phyloP scores from a whole-genome alignment of 1,140 invertebrate species.

The Heliconius himera region DNA sequence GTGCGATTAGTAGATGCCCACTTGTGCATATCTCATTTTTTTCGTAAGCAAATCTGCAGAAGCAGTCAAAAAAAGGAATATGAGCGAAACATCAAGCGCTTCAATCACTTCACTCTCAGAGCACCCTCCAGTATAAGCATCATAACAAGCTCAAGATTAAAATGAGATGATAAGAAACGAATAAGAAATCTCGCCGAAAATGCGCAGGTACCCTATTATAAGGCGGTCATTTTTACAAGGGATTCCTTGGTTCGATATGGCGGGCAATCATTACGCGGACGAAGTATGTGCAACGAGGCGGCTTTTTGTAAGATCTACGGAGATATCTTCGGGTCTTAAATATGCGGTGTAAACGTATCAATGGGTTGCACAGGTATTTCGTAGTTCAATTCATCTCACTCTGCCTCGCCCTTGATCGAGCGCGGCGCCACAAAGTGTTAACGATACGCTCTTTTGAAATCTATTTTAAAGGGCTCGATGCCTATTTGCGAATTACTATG shows the following conservation, averaged over 20 bases:
- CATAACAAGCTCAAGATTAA: slow-evolving; percentile 77
- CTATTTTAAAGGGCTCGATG: slow-evolving; percentile 39
- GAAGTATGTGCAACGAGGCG: slow-evolving; percentile 53
- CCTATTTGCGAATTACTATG: slow-evolving; percentile 42
- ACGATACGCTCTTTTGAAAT: slow-evolving; percentile 44
- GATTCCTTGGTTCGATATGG: slow-evolving; percentile 73
- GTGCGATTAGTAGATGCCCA: background rate
- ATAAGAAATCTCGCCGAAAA: slow-evolving; percentile 77
- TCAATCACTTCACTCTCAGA: slow-evolving; percentile 58
- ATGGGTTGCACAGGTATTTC: slow-evolving; percentile 57
- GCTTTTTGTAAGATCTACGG: slow-evolving; percentile 63
- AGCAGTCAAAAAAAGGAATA: slow-evolving; percentile 43
- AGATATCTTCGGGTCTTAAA: slow-evolving; percentile 63
- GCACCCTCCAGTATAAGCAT: slow-evolving; percentile 58
- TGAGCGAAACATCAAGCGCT: slow-evolving; percentile 54
- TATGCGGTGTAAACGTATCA: slow-evolving; percentile 63
- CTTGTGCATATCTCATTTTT: background rate
- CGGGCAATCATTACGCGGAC: slow-evolving; percentile 69
- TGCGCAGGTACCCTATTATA: slow-evolving; percentile 69
- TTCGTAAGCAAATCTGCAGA: slow-evolving; percentile 16
- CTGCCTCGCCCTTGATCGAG: slow-evolving; percentile 52
- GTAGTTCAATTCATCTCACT: slow-evolving; percentile 58
- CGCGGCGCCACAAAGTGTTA: slow-evolving; percentile 45
- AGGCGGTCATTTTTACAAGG: slow-evolving; percentile 76
- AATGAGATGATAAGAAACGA: slow-evolving; percentile 71